These are phyloP conservation scores for Myotis yumanensis DNA, from an alignment of 2,113 vertebrate species.

Conservation along the genomic window DNA sequence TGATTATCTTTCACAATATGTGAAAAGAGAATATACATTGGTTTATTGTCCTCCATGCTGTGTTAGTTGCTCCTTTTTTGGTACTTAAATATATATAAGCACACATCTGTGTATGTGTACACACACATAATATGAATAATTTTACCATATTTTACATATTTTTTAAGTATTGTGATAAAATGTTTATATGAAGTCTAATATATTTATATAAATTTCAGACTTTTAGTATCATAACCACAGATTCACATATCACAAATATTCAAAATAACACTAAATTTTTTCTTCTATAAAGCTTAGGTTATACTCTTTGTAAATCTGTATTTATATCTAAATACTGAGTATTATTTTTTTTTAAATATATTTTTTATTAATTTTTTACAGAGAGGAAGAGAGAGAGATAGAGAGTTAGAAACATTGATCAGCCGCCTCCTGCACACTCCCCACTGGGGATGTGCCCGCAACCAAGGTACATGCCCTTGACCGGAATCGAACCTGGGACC, in stretches of 20 bases:
- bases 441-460: no score
- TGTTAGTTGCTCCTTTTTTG: conserved; percentile 27
- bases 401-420: no score
- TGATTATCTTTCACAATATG: conserved; percentile 32
- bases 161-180: conserved; percentile 48
- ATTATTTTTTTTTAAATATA: no score
- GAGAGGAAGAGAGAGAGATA: no score
- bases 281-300: conserved; percentile 13
- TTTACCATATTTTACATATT: conserved; percentile 40
- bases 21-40: conserved; percentile 50
- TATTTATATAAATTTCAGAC: conserved; percentile 32
- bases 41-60: conserved; percentile 37
- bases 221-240: conserved; percentile 12
- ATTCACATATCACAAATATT: conserved; percentile 15
- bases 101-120: conserved; percentile 9
- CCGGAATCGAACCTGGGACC: no score
- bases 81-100: conserved; percentile 24
- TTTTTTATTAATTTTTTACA: no score
- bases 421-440: no score
- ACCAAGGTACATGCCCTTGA: no score
- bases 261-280: conserved; percentile 16
- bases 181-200: conserved; percentile 14
- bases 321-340: not conserved
- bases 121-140: not conserved
- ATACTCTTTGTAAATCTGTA: conserved; percentile 22